Conservation (phyloP, 2,113 vertebrate species). For the Ciconia stormi region DNA sequence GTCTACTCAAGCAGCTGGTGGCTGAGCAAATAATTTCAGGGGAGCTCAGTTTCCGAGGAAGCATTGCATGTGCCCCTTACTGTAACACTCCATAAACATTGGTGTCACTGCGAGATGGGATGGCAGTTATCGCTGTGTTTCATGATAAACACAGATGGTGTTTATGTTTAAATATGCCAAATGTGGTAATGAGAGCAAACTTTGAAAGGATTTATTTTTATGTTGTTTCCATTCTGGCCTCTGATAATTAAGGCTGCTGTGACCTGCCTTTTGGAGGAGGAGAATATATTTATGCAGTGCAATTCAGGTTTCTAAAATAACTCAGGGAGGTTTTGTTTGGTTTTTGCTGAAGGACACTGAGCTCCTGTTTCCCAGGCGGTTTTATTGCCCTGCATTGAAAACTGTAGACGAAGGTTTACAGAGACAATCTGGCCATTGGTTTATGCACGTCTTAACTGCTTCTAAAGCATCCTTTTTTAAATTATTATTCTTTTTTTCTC, state of each 20-base stretch:
- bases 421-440: neutral
- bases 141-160: conserved; percentile 66
- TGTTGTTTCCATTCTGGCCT: conserved; percentile 36
- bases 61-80: neutral
- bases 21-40: conserved; percentile 6
- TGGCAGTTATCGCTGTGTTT: neutral
- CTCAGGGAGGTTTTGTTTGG: neutral
- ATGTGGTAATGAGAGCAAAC: conserved; percentile 56
- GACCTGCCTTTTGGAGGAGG: conserved; percentile 30
- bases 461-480: neutral
- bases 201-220: conserved; percentile 50
- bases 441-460: neutral
- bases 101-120: neutral
- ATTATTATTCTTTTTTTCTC: neutral
- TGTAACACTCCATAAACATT: conserved; percentile 45
- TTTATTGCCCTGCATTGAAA: conserved; percentile 1
- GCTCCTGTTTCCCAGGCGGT: neutral
- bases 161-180: conserved; percentile 64
- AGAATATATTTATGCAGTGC: conserved; percentile 8
- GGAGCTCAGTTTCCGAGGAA: conserved; percentile 27
- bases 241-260: conserved; percentile 45
- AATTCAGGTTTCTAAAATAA: conserved; percentile 38
- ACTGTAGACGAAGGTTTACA: neutral
- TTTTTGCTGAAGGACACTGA: neutral
- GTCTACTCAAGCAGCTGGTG: neutral